Evolutionary conservation across 2,797 vertebrate species (phyloP), one percentile per base, ranked within the genome.

Genomic region (Aldrovandia affinis): DNA sequence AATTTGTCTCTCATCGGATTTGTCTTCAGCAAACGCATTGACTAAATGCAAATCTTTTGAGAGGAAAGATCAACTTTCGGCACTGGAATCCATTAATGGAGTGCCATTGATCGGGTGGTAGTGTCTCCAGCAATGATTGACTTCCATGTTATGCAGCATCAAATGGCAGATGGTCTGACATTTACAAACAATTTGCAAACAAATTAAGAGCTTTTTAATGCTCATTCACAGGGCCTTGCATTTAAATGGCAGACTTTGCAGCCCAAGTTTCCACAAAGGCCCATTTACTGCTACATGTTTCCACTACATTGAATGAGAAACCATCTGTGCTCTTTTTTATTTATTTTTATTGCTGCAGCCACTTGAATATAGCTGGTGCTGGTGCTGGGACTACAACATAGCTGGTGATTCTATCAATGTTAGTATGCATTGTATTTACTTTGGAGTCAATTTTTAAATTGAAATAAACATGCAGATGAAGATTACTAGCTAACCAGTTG

Each of bases 101-200:
- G 47, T 18, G 47, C 30, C 25, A 79, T 79, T 79, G 78, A 79
- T 55, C 78, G 33, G 22, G 14, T 42, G 15, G 22, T 20, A 77
- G 42, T 25, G 73, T 44, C 39, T 77, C 73, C 73, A 8, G 73
- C 22, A 47, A 77, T 77, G 73, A 44, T 77, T n/a, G 25, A 77
- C 39, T 77, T 42, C 42, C 78, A 78, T 78, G 39, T 55, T 54
- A 55, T 36, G 28, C 18, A 47, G 20, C n/a, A 15, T n/a, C n/a
- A 55, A 55, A 55, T 33, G 10, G 78, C 30, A 55, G 50, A 47
- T 54, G 47, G 47, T 54, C 78, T 33, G 78, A 55, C 47, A 54
- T 79, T 79, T 79, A n/a, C 50, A 28, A 79, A 79, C 78, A 79
- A 79, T 54, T 79, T 79, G 39, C 47, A 77, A 44, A 47, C 73